Percentiles rank a stretch among this genome's conserved stretches.
These are phyloP conservation scores for Kobus ellipsiprymnus DNA, from an alignment of 2,113 vertebrate species.

Conservation along the genomic window DNA sequence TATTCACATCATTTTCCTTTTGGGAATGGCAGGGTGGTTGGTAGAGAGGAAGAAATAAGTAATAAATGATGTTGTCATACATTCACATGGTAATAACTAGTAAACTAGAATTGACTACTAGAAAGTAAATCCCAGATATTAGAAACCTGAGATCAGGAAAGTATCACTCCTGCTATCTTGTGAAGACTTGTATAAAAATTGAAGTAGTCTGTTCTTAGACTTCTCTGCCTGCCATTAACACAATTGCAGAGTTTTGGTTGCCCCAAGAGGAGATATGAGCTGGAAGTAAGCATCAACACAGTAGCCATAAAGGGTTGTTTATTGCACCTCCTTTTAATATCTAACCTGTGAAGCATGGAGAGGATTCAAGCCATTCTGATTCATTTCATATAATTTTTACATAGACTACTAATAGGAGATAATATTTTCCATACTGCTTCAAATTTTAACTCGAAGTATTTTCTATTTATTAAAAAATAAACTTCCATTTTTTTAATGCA, in stretches of 20 bases:
- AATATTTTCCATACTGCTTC: neutral
- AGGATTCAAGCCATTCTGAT: neutral
- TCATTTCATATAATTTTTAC: neutral
- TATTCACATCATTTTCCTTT: neutral
- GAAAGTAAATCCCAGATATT: neutral
- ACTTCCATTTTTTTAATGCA: constrained; percentile 5
- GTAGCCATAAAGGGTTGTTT: neutral
- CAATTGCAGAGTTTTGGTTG: neutral
- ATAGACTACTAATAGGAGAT: neutral
- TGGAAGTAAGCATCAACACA: neutral
- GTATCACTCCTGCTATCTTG: neutral
- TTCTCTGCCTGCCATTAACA: neutral
- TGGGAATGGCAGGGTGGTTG: neutral
- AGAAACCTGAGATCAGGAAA: neutral
- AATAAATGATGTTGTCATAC: neutral
- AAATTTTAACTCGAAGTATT: constrained; percentile 9
- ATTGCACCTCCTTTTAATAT: fast-evolving
- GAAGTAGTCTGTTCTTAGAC: neutral
- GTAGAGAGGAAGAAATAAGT: neutral
- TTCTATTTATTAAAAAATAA: neutral
- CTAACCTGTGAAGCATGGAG: neutral
- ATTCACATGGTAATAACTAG: neutral
- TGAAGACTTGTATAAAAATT: neutral
- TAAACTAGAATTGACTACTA: neutral
- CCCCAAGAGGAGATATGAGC: neutral